Percentiles rank a stretch among this genome's conserved stretches.
Conservation (phyloP, 1,140 invertebrate species). For the Cydia amplana region DNA sequence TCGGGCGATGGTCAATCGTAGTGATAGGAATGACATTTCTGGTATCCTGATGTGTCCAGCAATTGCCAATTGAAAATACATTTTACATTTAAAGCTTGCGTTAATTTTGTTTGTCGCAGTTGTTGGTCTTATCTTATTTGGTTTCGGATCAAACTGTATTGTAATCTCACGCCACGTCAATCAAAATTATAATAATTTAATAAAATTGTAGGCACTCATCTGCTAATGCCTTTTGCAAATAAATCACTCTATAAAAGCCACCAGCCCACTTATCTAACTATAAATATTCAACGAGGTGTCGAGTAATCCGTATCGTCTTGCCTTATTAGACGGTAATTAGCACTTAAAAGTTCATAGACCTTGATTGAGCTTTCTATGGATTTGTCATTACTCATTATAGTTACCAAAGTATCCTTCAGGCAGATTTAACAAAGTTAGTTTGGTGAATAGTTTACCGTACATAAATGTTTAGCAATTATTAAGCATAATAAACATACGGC, state of each 20-base stretch:
- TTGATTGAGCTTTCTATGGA: not conserved
- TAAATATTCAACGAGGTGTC: constrained; percentile 10
- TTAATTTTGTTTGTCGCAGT: not conserved
- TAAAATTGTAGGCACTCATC: not conserved
- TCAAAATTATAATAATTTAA: not conserved
- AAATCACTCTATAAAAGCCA: not conserved
- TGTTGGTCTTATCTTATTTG: too few species aligned
- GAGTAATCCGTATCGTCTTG: not conserved
- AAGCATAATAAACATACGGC: not conserved
- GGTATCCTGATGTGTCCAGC: not conserved
- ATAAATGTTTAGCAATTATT: too few species aligned
- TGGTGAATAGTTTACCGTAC: too few species aligned
- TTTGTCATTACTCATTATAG: not conserved
- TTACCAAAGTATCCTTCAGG: not conserved
- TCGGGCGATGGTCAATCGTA: not conserved
- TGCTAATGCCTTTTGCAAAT: not conserved
- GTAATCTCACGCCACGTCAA: not conserved
- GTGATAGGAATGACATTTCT: not conserved
- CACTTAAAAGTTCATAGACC: not conserved
- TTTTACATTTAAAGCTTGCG: not conserved
- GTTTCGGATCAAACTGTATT: not conserved
- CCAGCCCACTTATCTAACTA: not conserved
- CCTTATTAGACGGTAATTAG: constrained; percentile 24
- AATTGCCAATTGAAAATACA: not conserved
- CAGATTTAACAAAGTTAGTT: too few species aligned